Evolutionary conservation across 2,113 vertebrate species (phyloP).

Genomic region (Myrmecophaga tridactyla): DNA sequence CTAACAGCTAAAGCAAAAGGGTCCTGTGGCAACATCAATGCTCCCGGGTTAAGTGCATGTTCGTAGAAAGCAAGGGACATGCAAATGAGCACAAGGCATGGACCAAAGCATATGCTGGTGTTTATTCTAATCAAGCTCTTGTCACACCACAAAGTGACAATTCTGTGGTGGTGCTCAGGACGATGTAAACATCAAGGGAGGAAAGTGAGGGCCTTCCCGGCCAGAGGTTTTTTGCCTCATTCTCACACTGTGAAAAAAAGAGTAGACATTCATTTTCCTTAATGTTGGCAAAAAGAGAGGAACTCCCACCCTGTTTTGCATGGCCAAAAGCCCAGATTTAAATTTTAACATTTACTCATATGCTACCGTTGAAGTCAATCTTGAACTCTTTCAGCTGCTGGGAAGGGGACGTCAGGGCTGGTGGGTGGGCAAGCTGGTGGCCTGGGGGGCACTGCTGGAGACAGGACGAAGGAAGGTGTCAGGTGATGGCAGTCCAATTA

Average conservation of each 20-base stretch:
- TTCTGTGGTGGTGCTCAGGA: not conserved
- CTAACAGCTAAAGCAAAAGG: constrained; percentile 33
- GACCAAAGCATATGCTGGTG: not conserved
- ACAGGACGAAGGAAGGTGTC: not conserved
- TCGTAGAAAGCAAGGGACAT: constrained; percentile 48
- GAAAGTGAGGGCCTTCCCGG: not conserved
- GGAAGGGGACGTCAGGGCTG: constrained; percentile 43
- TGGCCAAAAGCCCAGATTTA: constrained; percentile 76
- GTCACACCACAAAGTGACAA: not conserved
- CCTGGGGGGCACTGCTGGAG: too few species aligned
- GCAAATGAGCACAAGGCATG: constrained; percentile 11
- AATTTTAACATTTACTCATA: constrained; percentile 58
- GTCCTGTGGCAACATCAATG: constrained; percentile 33
- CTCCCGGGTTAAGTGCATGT: constrained; percentile 21
- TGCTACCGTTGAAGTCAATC: constrained; percentile 75
- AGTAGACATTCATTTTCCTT: constrained; percentile 70
- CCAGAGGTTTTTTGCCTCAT: constrained; percentile 41
- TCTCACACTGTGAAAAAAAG: constrained; percentile 15
- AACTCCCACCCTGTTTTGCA: constrained; percentile 73
- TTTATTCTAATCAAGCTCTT: not conserved
- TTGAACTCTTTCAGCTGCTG: constrained; percentile 55
- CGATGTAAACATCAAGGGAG: not conserved
- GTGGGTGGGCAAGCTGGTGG: not conserved
- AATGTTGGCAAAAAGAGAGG: constrained; percentile 68
- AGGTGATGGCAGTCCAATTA: not conserved